Evolutionary conservation across 1,140 invertebrate species (phyloP), one percentile per base, ranked within the genome.

Genomic region (Geopemphigus sp.): DNA sequence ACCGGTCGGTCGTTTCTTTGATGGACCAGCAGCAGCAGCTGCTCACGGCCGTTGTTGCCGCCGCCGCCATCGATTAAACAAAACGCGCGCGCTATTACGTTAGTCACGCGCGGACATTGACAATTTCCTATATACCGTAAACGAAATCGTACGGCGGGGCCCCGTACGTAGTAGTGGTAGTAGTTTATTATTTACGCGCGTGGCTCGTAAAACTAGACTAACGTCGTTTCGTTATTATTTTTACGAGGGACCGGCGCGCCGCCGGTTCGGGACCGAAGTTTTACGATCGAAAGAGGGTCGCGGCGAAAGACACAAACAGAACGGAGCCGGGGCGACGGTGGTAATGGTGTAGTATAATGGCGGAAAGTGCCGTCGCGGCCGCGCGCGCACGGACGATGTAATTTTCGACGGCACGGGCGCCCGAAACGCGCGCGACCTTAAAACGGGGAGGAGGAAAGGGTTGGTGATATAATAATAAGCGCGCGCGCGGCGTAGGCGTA

Each of bases 21-120:
- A 78, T 78, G 54, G n/a, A 24, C 22, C 74, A 78, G 74, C 57
- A 63, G 74, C 39, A n/a, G n/a, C n/a, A n/a, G n/a, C n/a, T n/a
- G n/a, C n/a, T n/a, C n/a, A n/a, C n/a, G n/a, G n/a, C n/a, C n/a
- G 32, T 8, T 4, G 32, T 8, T 8, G 32, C 32, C 3, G 32
- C 32, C 32, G 32, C 32, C 32, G 32, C 8, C 29, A 78, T 57
- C 45, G 74, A 78, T 78, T 78, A 61, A 63, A 78, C 56, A 78
- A 78, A 15, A 45, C 54, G n/a, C 56, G 63, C 74, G 47, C 57
- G 63, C 39, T 57, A 78, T 78, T 78, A 61, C 8, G 32, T 39
- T 8, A 8, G 47, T 61, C 32, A 76, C 56, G 59, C 72, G 72
- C 54, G 54, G 19, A 39, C 56, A 59, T 74, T 74, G 72, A 57